Evolutionary conservation across 92 coral and sea anemone genomes (phyloP).

Genomic region (Isaurus tuberculatus): DNA sequence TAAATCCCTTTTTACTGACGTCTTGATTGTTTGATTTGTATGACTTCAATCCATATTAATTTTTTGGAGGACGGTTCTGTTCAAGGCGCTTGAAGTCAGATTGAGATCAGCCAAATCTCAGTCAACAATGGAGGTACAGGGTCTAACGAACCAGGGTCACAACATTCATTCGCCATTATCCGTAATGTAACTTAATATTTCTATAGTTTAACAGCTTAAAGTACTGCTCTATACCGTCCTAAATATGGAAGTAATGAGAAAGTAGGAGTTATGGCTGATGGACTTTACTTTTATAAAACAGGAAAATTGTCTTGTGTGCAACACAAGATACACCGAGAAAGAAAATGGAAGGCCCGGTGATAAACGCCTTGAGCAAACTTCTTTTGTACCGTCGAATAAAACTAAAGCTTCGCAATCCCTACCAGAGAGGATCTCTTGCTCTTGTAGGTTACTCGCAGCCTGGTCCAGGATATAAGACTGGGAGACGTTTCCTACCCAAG

Average conservation of each 20-base stretch:
- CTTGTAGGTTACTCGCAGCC: constrained; percentile 8
- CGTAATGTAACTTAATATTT: too few species aligned
- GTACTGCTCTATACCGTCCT: too few species aligned
- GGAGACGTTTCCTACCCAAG: constrained; percentile 35
- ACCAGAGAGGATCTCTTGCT: constrained; percentile 5
- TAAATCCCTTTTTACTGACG: too few species aligned
- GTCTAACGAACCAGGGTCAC: neutral
- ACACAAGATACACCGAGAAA: constrained; percentile 14
- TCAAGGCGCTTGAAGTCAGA: too few species aligned
- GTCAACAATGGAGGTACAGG: too few species aligned
- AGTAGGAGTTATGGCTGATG: neutral
- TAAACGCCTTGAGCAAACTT: neutral
- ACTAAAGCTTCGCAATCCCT: constrained; percentile 11
- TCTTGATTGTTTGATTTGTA: too few species aligned
- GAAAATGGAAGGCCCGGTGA: neutral
- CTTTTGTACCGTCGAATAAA: neutral
- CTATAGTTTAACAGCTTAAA: too few species aligned
- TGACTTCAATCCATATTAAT: too few species aligned
- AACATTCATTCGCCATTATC: too few species aligned
- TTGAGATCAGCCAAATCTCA: too few species aligned
- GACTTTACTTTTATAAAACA: neutral
- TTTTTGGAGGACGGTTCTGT: too few species aligned
- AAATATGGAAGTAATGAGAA: too few species aligned
- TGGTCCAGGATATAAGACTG: neutral
- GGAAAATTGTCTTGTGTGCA: constrained; percentile 31